A percentile compares a stretch with the other conserved stretches of the same genome.
These are phyloP conservation scores for Yponomeuta plumbellus DNA, from an alignment of 2,888 invertebrate species.

Conservation along the genomic window DNA sequence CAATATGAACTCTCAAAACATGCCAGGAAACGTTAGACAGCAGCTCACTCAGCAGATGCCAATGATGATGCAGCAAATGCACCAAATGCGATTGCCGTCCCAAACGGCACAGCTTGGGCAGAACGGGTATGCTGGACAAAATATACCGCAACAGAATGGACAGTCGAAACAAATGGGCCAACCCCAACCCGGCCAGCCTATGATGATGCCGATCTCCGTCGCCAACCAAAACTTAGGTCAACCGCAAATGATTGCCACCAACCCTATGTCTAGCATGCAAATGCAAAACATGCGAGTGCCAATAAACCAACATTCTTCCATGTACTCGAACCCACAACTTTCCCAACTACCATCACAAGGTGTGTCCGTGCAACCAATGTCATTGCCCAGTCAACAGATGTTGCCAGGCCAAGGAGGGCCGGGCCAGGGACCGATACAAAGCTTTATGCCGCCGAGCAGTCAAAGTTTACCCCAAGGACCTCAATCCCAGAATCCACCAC, in stretches of 20 bases:
- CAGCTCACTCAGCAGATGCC: constrained; percentile 34
- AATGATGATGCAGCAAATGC: constrained; percentile 61
- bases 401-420: background rate
- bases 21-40: constrained; percentile 33
- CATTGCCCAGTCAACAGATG: constrained; percentile 28
- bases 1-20: constrained; percentile 27
- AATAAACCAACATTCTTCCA: constrained; percentile 36
- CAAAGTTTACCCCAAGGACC: constrained; percentile 37
- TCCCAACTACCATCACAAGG: constrained; percentile 42
- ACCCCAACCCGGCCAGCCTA: constrained; percentile 49
- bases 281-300: constrained; percentile 66
- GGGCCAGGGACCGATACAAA: constrained; percentile 8
- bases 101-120: constrained; percentile 51
- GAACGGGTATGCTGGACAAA: constrained; percentile 40
- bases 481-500: constrained; percentile 34
- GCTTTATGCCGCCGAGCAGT: constrained; percentile 35
- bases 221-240: constrained; percentile 47
- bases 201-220: constrained; percentile 45
- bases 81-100: constrained; percentile 60
- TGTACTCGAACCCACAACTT: constrained; percentile 20
- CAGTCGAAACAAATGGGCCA: constrained; percentile 34
- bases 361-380: constrained; percentile 34
- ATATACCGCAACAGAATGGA: constrained; percentile 43
- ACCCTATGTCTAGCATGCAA: constrained; percentile 60
- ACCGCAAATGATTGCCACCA: constrained; percentile 47